Conservation (phyloP, 2,888 invertebrate genomes). For the Gymnocheta viridis region DNA sequence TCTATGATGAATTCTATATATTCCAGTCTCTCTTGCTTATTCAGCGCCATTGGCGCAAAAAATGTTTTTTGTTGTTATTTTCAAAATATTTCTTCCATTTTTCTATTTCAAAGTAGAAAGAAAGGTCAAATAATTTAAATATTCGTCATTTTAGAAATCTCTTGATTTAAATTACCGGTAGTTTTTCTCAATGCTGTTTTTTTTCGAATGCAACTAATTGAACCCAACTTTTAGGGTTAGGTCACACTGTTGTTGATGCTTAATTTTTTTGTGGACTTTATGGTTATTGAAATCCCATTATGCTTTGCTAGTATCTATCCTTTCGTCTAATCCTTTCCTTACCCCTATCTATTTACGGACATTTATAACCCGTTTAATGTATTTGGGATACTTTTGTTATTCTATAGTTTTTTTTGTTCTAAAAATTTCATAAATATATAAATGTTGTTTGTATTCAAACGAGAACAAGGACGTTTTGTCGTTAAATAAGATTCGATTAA, state of each 20-base stretch:
- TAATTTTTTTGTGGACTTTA: conserved; percentile 26
- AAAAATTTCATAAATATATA: conserved; percentile 58
- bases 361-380: conserved; percentile 9
- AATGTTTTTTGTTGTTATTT: no score
- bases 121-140: not conserved
- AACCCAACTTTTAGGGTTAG: not conserved
- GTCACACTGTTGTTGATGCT: not conserved
- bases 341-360: conserved; percentile 1
- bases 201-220: not conserved
- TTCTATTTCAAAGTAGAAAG: no score
- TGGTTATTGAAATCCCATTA: conserved; percentile 55
- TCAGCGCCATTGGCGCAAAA: no score
- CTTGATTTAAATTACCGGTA: not conserved
- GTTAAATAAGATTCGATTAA: conserved; percentile 44
- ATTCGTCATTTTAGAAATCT: no score
- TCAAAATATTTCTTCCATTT: no score
- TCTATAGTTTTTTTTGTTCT: not conserved
- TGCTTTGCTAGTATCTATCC: not conserved
- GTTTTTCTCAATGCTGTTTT: not conserved
- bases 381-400: conserved; percentile 37
- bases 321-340: conserved; percentile 1
- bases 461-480: conserved; percentile 28
- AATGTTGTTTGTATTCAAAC: conserved; percentile 21
- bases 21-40: no score
- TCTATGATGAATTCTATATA: no score